phyloP scores from a whole-genome alignment of 2,113 vertebrate species.

The Oncorhynchus gorbuscha region DNA sequence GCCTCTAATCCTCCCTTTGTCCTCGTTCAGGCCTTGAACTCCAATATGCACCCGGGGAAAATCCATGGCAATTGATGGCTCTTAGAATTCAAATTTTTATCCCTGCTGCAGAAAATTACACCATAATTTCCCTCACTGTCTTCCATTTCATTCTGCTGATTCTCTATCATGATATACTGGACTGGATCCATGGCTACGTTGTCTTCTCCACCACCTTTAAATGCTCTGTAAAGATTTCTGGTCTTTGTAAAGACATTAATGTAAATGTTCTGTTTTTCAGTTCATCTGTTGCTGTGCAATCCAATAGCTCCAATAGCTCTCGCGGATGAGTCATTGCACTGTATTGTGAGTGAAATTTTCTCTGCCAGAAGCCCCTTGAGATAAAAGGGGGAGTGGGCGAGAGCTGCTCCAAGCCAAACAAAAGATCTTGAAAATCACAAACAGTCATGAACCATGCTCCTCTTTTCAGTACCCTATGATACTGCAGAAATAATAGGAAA shows the following conservation, averaged over 20 bases:
- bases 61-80: conserved; percentile 18
- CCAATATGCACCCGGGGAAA: conserved; percentile 4
- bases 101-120: conserved; percentile 17
- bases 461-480: not conserved
- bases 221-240: not conserved
- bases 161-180: conserved; percentile 5
- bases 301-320: not conserved
- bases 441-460: conserved; percentile 4
- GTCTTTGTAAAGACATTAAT: not conserved
- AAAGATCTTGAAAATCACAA: conserved; percentile 13
- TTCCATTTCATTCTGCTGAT: not conserved
- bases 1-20: conserved; percentile 2
- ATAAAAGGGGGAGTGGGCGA: conserved; percentile 17
- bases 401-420: conserved; percentile 13
- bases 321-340: not conserved
- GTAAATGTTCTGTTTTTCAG: not conserved
- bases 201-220: conserved; percentile 3
- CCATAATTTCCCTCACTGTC: not conserved
- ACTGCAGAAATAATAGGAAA: not conserved
- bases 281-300: not conserved
- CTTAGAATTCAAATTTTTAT: conserved; percentile 11
- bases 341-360: not conserved
- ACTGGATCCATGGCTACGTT: conserved; percentile 2
- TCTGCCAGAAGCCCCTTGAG: not conserved
- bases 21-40: not conserved